These are phyloP conservation scores for Smutsia temminckii DNA, from an alignment of 2,797 vertebrate genomes.

Conservation along the genomic window DNA sequence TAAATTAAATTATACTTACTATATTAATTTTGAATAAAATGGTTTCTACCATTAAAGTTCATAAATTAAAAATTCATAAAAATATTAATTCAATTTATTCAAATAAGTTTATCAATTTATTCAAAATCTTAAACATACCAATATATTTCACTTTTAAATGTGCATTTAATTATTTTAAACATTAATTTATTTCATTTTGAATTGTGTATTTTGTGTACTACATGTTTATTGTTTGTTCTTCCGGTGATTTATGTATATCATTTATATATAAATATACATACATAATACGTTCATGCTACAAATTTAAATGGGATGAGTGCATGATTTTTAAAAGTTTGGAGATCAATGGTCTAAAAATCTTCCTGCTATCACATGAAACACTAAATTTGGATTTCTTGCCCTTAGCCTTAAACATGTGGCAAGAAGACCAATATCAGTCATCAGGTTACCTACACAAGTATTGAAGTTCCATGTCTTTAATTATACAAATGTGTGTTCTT, in stretches of 20 bases:
- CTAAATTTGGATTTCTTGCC: background rate
- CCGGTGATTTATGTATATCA: background rate
- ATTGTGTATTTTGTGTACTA: background rate
- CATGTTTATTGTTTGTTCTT: background rate
- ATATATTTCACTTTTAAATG: no score
- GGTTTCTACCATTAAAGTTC: background rate
- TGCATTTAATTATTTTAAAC: background rate
- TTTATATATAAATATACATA: background rate
- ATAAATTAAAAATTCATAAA: constrained; percentile 11
- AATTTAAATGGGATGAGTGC: background rate
- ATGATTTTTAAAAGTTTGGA: background rate
- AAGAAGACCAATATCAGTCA: background rate
- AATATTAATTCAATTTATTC: background rate
- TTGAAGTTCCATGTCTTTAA: background rate
- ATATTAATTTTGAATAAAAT: background rate
- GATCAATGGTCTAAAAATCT: background rate
- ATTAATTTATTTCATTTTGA: background rate
- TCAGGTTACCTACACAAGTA: background rate
- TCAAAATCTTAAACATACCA: background rate
- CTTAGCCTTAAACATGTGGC: background rate
- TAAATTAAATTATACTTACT: background rate
- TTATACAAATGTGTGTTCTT: background rate
- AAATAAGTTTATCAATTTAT: background rate
- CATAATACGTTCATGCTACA: background rate
- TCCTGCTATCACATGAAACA: background rate